These are phyloP conservation scores for Sus scrofa DNA, from an alignment of 2,113 vertebrate species.

Conservation along the genomic window T2T-Sscrofa CM000812.6:140442501-140443000, in stretches of 20 bases:
- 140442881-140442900: neutral
- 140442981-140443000: neutral
- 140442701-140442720: neutral
- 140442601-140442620: neutral
- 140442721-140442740: neutral
- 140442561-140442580: neutral
- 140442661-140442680: constrained; percentile 21
- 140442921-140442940: neutral
- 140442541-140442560: neutral
- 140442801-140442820: neutral
- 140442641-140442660: neutral
- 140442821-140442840: neutral
- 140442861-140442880: neutral
- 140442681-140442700: neutral
- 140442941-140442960: neutral
- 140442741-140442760: neutral
- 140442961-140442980: neutral
- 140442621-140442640: neutral
- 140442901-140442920: neutral
- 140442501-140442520: neutral
- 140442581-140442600: neutral
- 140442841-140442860: neutral
- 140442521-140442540: neutral
- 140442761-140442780: neutral
- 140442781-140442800: neutral